Evolutionary conservation across 2,888 invertebrate species (phyloP).

Genomic region (Eucera pruinosa): DNA sequence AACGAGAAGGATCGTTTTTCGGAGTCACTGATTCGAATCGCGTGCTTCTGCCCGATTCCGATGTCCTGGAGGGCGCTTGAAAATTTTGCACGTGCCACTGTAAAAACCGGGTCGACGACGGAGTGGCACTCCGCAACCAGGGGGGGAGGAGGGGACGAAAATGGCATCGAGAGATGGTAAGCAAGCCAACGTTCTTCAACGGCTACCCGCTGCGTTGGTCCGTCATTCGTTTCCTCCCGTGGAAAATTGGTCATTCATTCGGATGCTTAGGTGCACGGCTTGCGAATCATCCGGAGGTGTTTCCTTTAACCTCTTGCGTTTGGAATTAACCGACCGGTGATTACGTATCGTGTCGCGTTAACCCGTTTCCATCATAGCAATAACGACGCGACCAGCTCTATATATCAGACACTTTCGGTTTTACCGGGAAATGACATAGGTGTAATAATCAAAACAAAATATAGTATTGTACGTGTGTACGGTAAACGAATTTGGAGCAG

Average conservation of each 20-base stretch:
- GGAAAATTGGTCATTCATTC: background rate
- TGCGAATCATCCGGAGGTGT: too few relatives aligned
- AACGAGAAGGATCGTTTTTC: slow-evolving; percentile 80
- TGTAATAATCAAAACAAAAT: too few relatives aligned
- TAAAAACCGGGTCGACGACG: slow-evolving; percentile 40
- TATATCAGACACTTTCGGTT: too few relatives aligned
- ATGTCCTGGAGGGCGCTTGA: slow-evolving; percentile 60
- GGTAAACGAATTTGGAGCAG: too few relatives aligned
- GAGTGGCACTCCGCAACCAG: background rate
- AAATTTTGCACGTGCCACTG: slow-evolving; percentile 66
- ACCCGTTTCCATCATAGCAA: too few relatives aligned
- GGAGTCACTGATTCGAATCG: slow-evolving; percentile 79
- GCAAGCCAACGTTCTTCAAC: background rate
- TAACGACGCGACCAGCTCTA: too few relatives aligned
- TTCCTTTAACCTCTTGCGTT: too few relatives aligned
- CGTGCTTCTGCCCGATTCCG: slow-evolving; percentile 55
- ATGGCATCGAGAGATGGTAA: background rate
- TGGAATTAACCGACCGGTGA: too few relatives aligned
- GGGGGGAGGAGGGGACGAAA: background rate
- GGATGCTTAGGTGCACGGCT: background rate
- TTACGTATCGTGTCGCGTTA: too few relatives aligned
- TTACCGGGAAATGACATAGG: too few relatives aligned
- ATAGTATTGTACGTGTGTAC: too few relatives aligned
- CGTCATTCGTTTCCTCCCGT: background rate
- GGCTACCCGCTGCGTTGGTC: background rate